Conservation (phyloP, 2,888 invertebrate genomes). For the Dyspetes luteomarginatus region DNA sequence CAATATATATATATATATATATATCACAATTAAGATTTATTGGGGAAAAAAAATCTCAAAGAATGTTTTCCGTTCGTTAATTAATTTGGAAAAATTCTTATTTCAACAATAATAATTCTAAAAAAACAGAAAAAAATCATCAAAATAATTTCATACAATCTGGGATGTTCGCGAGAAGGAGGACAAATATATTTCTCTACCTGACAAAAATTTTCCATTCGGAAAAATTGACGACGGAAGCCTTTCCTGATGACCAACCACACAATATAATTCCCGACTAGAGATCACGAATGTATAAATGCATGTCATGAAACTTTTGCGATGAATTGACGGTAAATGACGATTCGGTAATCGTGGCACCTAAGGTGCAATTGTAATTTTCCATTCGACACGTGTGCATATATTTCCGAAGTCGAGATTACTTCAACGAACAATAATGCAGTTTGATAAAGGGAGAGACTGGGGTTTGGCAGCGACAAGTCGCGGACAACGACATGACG, state of each 20-base stretch:
- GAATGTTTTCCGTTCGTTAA: no score
- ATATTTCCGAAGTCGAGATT: neutral
- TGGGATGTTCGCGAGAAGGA: no score
- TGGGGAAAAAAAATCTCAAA: no score
- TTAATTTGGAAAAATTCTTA: no score
- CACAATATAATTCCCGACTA: neutral
- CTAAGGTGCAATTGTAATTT: conserved; percentile 51
- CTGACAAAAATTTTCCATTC: neutral
- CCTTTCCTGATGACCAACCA: neutral
- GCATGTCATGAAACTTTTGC: neutral
- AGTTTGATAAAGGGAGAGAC: neutral
- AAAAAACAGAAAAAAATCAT: no score
- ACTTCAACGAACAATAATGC: neutral
- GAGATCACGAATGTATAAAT: neutral
- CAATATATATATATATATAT: no score
- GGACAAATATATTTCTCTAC: no score
- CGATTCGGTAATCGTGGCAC: conserved; percentile 29
- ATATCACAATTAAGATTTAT: no score
- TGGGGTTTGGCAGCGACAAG: no score
- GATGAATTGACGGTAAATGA: neutral
- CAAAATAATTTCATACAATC: no score
- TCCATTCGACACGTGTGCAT: conserved; percentile 20
- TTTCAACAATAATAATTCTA: no score
- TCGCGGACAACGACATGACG: no score
- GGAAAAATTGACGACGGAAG: neutral